Percentiles rank a stretch among this genome's conserved stretches.
Evolutionary conservation across 2,113 vertebrate genomes (phyloP).

Genomic region (Nesospiza acunhae): DNA sequence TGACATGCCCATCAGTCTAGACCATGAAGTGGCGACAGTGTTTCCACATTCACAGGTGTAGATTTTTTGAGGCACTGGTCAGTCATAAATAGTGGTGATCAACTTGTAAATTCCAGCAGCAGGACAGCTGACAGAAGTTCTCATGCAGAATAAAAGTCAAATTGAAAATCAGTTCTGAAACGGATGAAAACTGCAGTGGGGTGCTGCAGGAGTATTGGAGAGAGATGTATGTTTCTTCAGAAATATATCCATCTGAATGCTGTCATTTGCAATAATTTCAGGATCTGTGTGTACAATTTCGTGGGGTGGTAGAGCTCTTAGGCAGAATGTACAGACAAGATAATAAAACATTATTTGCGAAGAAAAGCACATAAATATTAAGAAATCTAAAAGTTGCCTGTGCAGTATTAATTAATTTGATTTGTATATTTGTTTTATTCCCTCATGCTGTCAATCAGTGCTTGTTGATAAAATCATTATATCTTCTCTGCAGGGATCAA

Average conservation of each 20-base stretch:
- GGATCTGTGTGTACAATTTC: not conserved
- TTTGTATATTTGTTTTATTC: not conserved
- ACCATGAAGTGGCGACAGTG: not conserved
- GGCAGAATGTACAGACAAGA: not conserved
- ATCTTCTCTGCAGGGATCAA: not conserved
- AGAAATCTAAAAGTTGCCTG: not conserved
- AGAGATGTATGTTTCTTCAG: not conserved
- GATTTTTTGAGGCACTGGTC: not conserved
- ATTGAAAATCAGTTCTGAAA: not conserved
- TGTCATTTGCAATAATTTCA: not conserved
- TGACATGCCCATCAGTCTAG: not conserved
- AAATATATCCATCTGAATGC: not conserved
- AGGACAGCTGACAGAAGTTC: not conserved
- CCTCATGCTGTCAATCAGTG: not conserved
- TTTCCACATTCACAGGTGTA: not conserved
- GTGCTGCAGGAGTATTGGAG: not conserved
- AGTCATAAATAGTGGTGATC: not conserved
- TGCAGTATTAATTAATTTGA: not conserved
- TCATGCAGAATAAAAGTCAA: not conserved
- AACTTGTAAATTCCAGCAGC: not conserved
- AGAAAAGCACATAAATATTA: not conserved
- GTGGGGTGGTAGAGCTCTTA: not conserved
- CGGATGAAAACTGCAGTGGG: not conserved
- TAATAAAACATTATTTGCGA: not conserved
- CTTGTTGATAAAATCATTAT: not conserved